A percentile compares a stretch with the other conserved stretches of the same genome.
These are phyloP conservation scores for Pipistrellus pygmaeus DNA, from an alignment of 2,797 vertebrate species.

Conservation along the genomic window DNA sequence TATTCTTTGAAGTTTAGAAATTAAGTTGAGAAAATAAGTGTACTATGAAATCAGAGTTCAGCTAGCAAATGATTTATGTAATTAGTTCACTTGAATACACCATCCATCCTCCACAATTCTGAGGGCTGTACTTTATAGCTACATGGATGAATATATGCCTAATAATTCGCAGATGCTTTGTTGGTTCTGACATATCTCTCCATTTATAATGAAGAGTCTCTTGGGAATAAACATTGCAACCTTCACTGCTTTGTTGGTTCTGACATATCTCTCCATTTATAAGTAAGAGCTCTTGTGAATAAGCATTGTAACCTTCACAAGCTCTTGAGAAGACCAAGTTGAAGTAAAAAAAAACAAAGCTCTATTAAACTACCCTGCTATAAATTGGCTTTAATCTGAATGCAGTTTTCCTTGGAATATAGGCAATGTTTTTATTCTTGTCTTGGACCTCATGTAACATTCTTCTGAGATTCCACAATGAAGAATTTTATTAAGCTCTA, in stretches of 20 bases:
- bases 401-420: constrained; percentile 66
- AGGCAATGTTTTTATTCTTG: constrained; percentile 63
- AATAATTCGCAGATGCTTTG: constrained; percentile 80
- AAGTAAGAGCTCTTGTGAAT: constrained; percentile 72
- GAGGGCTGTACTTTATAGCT: constrained; percentile 64
- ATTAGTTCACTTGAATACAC: constrained; percentile 68
- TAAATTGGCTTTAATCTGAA: constrained; percentile 75
- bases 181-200: constrained; percentile 70
- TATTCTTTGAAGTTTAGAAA: constrained; percentile 43
- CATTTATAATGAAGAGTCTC: constrained; percentile 74
- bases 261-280: constrained; percentile 74
- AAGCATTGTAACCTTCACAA: constrained; percentile 79
- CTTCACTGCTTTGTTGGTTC: constrained; percentile 70
- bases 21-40: constrained; percentile 47
- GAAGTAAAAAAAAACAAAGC: constrained; percentile 72
- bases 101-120: constrained; percentile 70
- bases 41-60: constrained; percentile 63
- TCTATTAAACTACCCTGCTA: constrained; percentile 34
- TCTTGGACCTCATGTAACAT: constrained; percentile 45
- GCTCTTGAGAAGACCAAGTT: constrained; percentile 75
- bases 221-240: constrained; percentile 70
- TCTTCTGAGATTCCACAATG: constrained; percentile 55
- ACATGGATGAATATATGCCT: constrained; percentile 59
- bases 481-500: constrained; percentile 57
- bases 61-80: constrained; percentile 74